These are phyloP conservation scores for Rhipidura dahli DNA, from an alignment of 2,113 vertebrate genomes.

Conservation along the genomic window DNA sequence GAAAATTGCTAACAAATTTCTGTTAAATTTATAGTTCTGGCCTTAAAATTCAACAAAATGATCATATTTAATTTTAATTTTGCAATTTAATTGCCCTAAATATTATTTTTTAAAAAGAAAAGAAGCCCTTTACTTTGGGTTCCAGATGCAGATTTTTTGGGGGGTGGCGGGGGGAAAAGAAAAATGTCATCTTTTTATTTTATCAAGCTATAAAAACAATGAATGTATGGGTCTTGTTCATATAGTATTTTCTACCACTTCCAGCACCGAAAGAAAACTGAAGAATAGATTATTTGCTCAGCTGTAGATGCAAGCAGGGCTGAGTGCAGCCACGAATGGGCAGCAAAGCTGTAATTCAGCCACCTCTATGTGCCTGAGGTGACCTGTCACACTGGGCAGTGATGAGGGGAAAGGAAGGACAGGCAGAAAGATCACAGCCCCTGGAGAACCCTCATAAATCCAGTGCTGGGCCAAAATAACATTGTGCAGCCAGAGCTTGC, in stretches of 20 bases:
- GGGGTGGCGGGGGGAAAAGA: fast-evolving
- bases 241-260: background rate
- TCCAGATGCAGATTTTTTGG: background rate
- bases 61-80: background rate
- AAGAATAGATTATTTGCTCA: background rate
- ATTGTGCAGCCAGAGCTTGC: background rate
- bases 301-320: background rate
- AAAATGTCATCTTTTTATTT: background rate
- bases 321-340: background rate
- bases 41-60: background rate
- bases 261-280: background rate
- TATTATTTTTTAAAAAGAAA: background rate
- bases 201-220: background rate
- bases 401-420: background rate
- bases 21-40: background rate
- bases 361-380: background rate
- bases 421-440: background rate
- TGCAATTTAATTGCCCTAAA: background rate
- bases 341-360: background rate
- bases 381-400: background rate
- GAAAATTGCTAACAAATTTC: background rate
- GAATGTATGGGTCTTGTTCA: background rate
- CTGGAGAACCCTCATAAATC: background rate
- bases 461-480: background rate
- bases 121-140: background rate